Base-by-base conservation (phyloP, 2,797 vertebrate genomes). In the Helostoma temminkii region DNA sequence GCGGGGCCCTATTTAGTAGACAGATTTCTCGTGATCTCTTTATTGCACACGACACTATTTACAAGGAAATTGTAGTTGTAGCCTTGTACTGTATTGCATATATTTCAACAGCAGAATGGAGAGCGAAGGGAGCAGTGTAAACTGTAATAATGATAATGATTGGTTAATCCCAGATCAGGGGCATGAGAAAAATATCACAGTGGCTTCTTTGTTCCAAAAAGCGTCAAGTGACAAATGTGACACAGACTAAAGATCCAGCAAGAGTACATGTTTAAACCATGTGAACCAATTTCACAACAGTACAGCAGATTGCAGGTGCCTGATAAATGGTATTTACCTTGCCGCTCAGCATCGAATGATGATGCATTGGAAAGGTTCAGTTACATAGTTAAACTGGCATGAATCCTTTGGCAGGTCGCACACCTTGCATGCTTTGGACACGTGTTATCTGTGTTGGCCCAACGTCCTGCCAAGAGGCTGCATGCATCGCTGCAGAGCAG, bases 401-500 rank as follows among this genome's bases (percentile, higher is more conserved):
- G 66, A 83, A 62, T 82, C 86, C 66, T 48, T 59, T 65, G 50
- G 67, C 56, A 63, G 83, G 66, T 63, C 79, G 76, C 62, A 71
- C 61, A 52, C 78, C 71, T 28, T 58, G 78, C 84, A 76, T 86
- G 84, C 71, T 80, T 80, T 76, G 66, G 75, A 82, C 84, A 88
- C 84, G 80, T 71, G 80, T 75, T 83, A 71, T 72, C 75, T 65
- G 63, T 57, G 75, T 66, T 61, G 64, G 71, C 64, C 70, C 53
- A 7, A 30, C 12, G 67, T 76, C 41, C 72, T 80, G 85, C 88
- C 90, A 88, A 75, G 64, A 88, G 76, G 70, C 79, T 85, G 88
- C 88, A 92, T 76, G 91, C 89, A 73, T 82, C 39, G 64, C 75
- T 89, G 88, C 91, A 90, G 70, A 66, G 53, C 76, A 45, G 72